A percentile compares a stretch with the other conserved stretches of the same genome.
phyloP scores from a whole-genome alignment of 2,888 invertebrate genomes.

The Euzetes globulus region DNA sequence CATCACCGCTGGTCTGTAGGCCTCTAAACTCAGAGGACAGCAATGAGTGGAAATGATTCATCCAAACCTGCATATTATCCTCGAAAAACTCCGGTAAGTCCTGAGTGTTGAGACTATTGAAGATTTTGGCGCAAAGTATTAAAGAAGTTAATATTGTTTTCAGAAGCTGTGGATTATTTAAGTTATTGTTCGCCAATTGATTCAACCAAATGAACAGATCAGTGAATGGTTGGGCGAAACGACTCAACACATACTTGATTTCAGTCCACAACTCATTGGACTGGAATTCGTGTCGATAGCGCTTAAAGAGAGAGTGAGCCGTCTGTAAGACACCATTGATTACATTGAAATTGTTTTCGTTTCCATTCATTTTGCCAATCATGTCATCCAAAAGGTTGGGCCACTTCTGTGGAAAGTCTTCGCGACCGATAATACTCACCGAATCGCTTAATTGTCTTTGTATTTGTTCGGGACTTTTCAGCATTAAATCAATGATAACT shows the following conservation, averaged over 20 bases:
- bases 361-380: constrained; percentile 59
- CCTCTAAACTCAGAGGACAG: constrained; percentile 68
- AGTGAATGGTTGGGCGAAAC: constrained; percentile 86
- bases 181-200: constrained; percentile 67
- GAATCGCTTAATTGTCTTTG: constrained; percentile 93
- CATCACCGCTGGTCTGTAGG: constrained; percentile 65
- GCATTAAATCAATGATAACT: constrained; percentile 82
- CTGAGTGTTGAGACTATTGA: constrained; percentile 93
- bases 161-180: constrained; percentile 68
- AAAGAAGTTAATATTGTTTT: constrained; percentile 81
- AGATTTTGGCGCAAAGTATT: constrained; percentile 82
- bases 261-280: constrained; percentile 91
- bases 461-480: constrained; percentile 77
- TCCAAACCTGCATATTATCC: constrained; percentile 93
- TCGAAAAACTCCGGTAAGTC: constrained; percentile 98
- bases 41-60: constrained; percentile 76
- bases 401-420: constrained; percentile 96
- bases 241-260: constrained; percentile 89
- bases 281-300: constrained; percentile 91
- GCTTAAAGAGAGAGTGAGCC: constrained; percentile 91
- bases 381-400: constrained; percentile 83
- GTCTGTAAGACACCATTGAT: constrained; percentile 92
- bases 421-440: constrained; percentile 88
- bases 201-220: constrained; percentile 80
- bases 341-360: constrained; percentile 77